Percentiles rank a stretch among this genome's conserved stretches.
These are phyloP conservation scores for Tonatia bakeri DNA, from an alignment of 2,113 vertebrate genomes.

Conservation along the genomic window DNA sequence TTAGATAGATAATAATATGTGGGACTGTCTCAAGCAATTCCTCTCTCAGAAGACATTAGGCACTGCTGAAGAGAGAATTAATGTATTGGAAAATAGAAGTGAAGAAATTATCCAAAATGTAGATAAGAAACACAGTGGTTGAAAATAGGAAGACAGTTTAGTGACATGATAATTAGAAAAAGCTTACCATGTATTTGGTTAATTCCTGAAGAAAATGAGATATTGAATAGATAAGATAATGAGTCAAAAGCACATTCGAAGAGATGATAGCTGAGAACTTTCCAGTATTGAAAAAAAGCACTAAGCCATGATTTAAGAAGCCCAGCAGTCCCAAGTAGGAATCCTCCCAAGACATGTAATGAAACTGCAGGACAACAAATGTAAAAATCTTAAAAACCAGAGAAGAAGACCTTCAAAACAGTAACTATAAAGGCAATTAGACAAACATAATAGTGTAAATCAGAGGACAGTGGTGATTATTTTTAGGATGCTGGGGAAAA, in stretches of 20 bases:
- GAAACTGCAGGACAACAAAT: neutral
- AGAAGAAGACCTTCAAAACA: neutral
- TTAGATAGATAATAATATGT: neutral
- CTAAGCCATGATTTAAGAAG: neutral
- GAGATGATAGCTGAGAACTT: neutral
- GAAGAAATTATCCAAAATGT: neutral
- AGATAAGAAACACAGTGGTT: neutral
- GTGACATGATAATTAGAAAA: neutral
- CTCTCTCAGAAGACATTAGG: neutral
- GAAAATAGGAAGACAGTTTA: conserved; percentile 22
- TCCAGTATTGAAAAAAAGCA: neutral
- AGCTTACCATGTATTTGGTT: neutral
- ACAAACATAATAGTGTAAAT: neutral
- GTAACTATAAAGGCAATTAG: neutral
- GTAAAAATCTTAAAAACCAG: neutral
- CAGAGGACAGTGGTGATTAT: neutral
- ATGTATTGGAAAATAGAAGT: conserved; percentile 26
- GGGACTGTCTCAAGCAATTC: neutral
- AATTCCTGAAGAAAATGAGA: neutral
- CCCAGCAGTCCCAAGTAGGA: neutral
- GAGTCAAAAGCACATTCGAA: neutral
- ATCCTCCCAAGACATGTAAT: neutral
- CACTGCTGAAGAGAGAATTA: neutral
- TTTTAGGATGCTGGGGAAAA: neutral
- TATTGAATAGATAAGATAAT: neutral